These are phyloP conservation scores for Dipodomys merriami DNA, from an alignment of 2,113 vertebrate genomes.

Conservation along the genomic window DNA sequence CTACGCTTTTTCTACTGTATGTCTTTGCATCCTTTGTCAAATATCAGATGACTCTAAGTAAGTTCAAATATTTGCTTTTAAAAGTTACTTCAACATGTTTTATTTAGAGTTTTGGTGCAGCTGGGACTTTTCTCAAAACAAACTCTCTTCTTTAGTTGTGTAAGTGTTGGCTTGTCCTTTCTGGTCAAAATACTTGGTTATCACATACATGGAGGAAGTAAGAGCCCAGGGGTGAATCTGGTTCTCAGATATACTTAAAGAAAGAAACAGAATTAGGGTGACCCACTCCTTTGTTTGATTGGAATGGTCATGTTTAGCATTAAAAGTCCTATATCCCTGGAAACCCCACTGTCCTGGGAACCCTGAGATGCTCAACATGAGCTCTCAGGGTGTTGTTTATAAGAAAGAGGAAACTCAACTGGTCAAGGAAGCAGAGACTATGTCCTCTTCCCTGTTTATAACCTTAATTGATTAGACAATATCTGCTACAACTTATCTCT, in stretches of 20 bases:
- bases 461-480: neutral
- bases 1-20: no score
- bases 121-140: neutral
- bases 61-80: neutral
- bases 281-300: neutral
- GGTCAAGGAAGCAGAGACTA: neutral
- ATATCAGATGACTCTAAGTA: no score
- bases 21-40: no score
- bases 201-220: neutral
- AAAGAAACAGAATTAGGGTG: neutral
- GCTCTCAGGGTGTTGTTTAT: neutral
- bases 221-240: neutral
- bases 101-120: conserved; percentile 7
- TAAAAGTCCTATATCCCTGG: neutral
- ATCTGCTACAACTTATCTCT: neutral
- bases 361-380: neutral
- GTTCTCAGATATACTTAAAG: neutral
- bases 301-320: neutral
- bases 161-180: neutral
- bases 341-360: neutral
- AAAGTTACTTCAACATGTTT: neutral
- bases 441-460: neutral
- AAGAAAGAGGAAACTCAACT: neutral
- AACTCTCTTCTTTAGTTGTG: neutral
- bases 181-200: neutral